Evolutionary conservation across 2,797 vertebrate genomes (phyloP), one percentile per base, ranked within the genome.

Genomic region (Brotula barbata): DNA sequence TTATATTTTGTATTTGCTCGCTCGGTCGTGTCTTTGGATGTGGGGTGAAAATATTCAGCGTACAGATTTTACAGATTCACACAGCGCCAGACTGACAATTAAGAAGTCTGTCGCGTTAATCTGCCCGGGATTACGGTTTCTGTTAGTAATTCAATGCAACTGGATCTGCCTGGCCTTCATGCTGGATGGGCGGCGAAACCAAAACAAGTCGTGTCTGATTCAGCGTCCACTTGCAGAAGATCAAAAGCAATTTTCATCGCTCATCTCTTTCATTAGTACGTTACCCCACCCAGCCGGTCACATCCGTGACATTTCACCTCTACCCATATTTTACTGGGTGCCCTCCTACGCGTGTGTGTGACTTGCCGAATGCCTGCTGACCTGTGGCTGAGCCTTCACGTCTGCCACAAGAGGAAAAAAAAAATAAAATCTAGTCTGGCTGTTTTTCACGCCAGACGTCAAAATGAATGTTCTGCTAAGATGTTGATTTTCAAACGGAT

Each of bases 61-160:
- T n/a, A n/a, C n/a, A n/a, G n/a, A n/a, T n/a, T n/a, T n/a, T n/a
- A n/a, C n/a, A n/a, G n/a, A n/a, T n/a, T n/a, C n/a, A n/a, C n/a
- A n/a, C n/a, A n/a, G n/a, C n/a, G n/a, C n/a, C n/a, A 48, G 75
- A 73, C 41, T 45, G 64, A 75, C 62, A 64, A 31, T 52, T 46
- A 72, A 53, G 37, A 67, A 44, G 21, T 16, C 9, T 20, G 23
- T 21, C 46, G 58, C 62, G 73, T 68, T 58, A 47, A 68, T 68
- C 37, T 7, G 7, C 51, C 46, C 33, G 48, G 47, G 58, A 74
- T 43, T 63, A 55, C 76, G 70, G 28, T 71, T 63, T 56, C 25
- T 28, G 8, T 4, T 4, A 28, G 25, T 36, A 6, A 36, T 36
- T 4, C 34, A 36, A 36, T 14, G 13, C 34, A 11, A 36, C 34